Evolutionary conservation across 1,140 invertebrate species (phyloP).

Genomic region (Pararge aegeria): DNA sequence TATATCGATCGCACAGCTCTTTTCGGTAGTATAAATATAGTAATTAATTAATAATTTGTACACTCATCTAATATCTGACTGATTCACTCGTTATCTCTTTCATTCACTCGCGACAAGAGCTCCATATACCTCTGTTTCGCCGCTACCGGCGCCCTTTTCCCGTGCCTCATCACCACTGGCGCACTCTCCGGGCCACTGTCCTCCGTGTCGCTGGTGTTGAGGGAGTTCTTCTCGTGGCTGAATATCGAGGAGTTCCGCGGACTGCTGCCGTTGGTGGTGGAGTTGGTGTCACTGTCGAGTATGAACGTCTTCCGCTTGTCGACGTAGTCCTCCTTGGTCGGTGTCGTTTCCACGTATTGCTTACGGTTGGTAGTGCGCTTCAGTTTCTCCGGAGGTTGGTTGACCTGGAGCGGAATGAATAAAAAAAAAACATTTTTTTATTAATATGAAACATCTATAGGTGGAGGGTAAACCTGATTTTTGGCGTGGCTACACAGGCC

Average conservation of each 20-base stretch:
- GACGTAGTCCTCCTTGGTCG: constrained; percentile 56
- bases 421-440: no score
- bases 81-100: no score
- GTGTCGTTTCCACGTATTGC: constrained; percentile 61
- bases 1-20: no score
- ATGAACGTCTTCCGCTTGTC: constrained; percentile 70
- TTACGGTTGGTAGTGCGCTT: constrained; percentile 57
- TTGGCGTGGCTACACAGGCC: no score
- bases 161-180: constrained; percentile 57
- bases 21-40: no score
- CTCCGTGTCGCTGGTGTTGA: constrained; percentile 65
- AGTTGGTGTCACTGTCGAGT: constrained; percentile 73
- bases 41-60: no score
- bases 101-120: no score
- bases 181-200: constrained; percentile 68
- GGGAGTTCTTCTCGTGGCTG: constrained; percentile 64
- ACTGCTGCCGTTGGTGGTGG: constrained; percentile 72
- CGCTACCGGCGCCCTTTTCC: constrained; percentile 42
- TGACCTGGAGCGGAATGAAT: constrained; percentile 42
- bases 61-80: no score
- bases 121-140: constrained; percentile 56
- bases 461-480: no score
- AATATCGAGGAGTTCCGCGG: constrained; percentile 72
- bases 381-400: constrained; percentile 48
- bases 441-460: no score